Conservation (phyloP, 1,140 invertebrate species). For the Drosophila chauvacae region DNA sequence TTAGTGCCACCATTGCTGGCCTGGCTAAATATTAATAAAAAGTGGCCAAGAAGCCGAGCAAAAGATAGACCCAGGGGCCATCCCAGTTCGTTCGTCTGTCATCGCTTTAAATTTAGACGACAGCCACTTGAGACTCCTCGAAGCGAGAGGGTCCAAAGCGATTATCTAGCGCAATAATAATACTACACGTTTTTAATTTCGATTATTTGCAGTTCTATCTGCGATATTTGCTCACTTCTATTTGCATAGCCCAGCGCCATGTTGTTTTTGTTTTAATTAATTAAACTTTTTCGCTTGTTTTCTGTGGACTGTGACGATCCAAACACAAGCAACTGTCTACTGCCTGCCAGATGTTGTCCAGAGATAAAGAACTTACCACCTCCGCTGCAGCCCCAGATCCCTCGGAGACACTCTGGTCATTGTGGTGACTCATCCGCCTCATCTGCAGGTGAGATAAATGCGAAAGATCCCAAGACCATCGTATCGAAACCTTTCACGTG, state of each 20-base stretch:
- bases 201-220: constrained; percentile 63
- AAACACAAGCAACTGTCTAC: constrained; percentile 76
- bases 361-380: constrained; percentile 53
- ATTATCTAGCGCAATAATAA: constrained; percentile 53
- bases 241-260: constrained; percentile 33
- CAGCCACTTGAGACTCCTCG: constrained; percentile 35
- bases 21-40: constrained; percentile 17
- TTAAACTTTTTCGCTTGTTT: constrained; percentile 62
- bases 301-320: constrained; percentile 43
- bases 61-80: constrained; percentile 41
- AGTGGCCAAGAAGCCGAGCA: constrained; percentile 1
- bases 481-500: constrained; percentile 48
- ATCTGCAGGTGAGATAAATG: constrained; percentile 59
- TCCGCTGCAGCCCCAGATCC: background rate
- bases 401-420: background rate
- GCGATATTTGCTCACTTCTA: constrained; percentile 55
- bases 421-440: constrained; percentile 55
- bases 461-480: constrained; percentile 24
- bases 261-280: constrained; percentile 61
- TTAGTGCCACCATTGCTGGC: constrained; percentile 47
- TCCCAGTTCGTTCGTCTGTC: constrained; percentile 48
- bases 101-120: constrained; percentile 63
- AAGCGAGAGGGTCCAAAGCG: background rate
- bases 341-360: constrained; percentile 49
- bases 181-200: constrained; percentile 55